phyloP scores from a whole-genome alignment of 2,888 invertebrate genomes.

The Tortricodes alternella region DNA sequence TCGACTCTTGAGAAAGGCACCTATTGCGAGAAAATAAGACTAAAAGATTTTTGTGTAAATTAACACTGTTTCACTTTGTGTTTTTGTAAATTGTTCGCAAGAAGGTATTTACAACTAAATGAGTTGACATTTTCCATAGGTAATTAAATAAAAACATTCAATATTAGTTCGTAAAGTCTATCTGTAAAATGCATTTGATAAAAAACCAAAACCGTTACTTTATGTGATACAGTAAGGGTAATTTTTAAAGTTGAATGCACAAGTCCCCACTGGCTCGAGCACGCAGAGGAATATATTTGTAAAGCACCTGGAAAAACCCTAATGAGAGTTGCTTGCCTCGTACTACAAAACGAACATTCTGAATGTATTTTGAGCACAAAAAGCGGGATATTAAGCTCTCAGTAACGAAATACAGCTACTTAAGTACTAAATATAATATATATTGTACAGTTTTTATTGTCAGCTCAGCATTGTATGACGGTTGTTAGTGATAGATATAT shows the following conservation, averaged over 20 bases:
- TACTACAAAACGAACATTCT: constrained; percentile 66
- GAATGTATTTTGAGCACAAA: constrained; percentile 69
- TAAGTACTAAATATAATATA: too few relatives aligned
- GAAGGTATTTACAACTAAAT: too few relatives aligned
- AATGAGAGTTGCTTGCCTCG: constrained; percentile 69
- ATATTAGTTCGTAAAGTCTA: too few relatives aligned
- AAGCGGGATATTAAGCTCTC: constrained; percentile 56
- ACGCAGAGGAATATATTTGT: constrained; percentile 65
- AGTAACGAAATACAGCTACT: constrained; percentile 50
- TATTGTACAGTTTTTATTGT: too few relatives aligned
- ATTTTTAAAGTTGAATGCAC: constrained; percentile 44
- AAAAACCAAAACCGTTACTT: too few relatives aligned
- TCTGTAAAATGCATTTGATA: too few relatives aligned
- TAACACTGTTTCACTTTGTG: not conserved
- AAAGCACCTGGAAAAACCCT: constrained; percentile 68
- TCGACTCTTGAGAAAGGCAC: constrained; percentile 46
- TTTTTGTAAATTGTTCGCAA: too few relatives aligned
- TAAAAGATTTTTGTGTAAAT: not conserved
- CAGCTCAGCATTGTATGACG: too few relatives aligned
- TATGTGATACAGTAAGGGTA: too few relatives aligned
- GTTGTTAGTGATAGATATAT: too few relatives aligned
- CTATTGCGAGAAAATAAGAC: constrained; percentile 43
- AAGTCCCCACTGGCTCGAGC: constrained; percentile 49
- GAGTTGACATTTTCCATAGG: too few relatives aligned
- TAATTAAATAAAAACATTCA: too few relatives aligned